Base-by-base conservation (phyloP, 2,113 vertebrate species). In the Oreocharis arfaki region DNA sequence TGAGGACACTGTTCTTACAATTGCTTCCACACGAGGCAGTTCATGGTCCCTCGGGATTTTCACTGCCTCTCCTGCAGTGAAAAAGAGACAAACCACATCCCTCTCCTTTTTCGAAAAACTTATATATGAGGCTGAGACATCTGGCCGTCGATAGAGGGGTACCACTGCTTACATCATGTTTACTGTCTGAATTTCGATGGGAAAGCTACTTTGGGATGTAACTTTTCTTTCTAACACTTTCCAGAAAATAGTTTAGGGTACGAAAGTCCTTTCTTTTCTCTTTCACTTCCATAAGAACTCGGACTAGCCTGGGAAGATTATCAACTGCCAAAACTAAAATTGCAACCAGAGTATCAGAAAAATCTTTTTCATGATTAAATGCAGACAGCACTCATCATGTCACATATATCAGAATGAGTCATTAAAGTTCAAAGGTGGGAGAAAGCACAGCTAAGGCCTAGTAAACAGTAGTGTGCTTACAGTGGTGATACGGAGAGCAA, bases 371-470 rank as follows among this genome's bases (percentile, higher is more conserved):
- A 71, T 89, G 88, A 80, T 91, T 90, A 94, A 87, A 89, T 57
- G 74, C 71, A 89, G 73, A 92, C 82, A 77, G 7, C 33, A 53
- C 39, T 94, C 41, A 77, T 59, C 50, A 59, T 77, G 64, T 61
- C 79, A 73, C 30, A 39, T 63, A 33, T 68, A 76, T 87, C 82
- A 87, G 27, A 55, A 53, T 67, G 61, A 90, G 37, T 77, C 67
- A 80, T 46, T 90, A 52, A 83, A 87, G 68, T 90, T 94, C 87
- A 95, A 93, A 96, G 81, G 44, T 59, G 81, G 37, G n/a, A 53
- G 59, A 89, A 84, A 91, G 91, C 49, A 57, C 23, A 92, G 28
- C 67, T 80, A 94, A 81, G 64, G 12, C 24, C 42, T 61, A 64
- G 46, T 73, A 64, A 92, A 86, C 41, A 91, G 39, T 65, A 95